phyloP scores from a whole-genome alignment of 2,888 invertebrate genomes.

The Drosophila prolongata region DNA sequence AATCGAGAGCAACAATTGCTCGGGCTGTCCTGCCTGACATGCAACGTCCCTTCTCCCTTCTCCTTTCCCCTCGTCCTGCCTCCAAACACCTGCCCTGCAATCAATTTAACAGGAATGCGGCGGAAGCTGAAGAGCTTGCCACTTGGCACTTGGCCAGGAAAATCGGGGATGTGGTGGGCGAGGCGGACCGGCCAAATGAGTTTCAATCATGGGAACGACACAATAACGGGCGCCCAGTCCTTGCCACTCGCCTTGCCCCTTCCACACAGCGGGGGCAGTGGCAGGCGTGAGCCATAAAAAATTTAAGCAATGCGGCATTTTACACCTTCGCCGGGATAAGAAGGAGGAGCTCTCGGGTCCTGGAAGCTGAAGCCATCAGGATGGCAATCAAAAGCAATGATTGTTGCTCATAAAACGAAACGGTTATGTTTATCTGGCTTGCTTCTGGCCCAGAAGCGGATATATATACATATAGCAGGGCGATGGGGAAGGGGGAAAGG shows the following conservation, averaged over 20 bases:
- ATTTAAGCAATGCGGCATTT: conserved; percentile 79
- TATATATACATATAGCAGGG: not conserved
- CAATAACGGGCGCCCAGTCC: conserved; percentile 48
- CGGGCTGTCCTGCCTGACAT: not conserved
- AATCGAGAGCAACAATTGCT: conserved; percentile 34
- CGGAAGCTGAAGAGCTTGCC: not conserved
- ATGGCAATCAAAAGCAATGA: conserved; percentile 83
- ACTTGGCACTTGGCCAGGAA: conserved; percentile 11
- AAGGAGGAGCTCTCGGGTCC: conserved; percentile 2
- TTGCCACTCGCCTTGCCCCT: not conserved
- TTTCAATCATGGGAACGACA: conserved; percentile 75
- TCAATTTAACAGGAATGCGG: conserved; percentile 46
- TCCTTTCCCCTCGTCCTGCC: not conserved
- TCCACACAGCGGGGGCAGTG: conserved; percentile 1
- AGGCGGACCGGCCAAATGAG: conserved; percentile 51
- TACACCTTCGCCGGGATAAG: conserved; percentile 62
- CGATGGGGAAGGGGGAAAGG: not conserved
- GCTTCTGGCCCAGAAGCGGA: conserved; percentile 56
- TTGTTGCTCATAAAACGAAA: conserved; percentile 82
- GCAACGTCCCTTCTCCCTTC: not conserved
- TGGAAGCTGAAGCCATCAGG: conserved; percentile 58
- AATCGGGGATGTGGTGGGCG: not conserved
- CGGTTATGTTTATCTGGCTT: conserved; percentile 82
- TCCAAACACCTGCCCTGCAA: conserved; percentile 31
- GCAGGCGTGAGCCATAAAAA: conserved; percentile 61